Evolutionary conservation across 2,888 invertebrate genomes (phyloP).

Genomic region (Pterobdella sp.): DNA sequence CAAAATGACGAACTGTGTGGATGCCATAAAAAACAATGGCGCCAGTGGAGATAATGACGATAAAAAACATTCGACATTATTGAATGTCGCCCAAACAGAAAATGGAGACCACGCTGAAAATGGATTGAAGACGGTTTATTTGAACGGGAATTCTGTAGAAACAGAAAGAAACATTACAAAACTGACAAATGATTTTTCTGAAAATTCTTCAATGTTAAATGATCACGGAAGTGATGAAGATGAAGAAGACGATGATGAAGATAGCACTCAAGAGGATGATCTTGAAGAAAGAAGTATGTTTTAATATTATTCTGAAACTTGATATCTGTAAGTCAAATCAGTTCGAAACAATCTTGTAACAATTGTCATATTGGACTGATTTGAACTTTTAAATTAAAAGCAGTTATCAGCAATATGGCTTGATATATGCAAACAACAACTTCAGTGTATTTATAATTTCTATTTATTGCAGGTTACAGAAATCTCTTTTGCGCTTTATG

Average conservation of each 20-base stretch:
- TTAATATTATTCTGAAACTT: too few species aligned
- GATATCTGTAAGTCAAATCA: too few species aligned
- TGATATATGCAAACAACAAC: background rate
- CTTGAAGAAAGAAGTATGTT: conserved; percentile 8
- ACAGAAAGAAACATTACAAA: background rate
- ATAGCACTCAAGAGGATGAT: background rate
- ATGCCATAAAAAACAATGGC: background rate
- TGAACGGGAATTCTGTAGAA: background rate
- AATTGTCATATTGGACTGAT: background rate
- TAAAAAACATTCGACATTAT: background rate
- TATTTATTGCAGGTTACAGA: background rate
- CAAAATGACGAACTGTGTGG: conserved; percentile 12
- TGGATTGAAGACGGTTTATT: background rate
- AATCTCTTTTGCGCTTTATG: conserved; percentile 19
- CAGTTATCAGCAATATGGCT: too few species aligned
- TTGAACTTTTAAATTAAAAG: too few species aligned
- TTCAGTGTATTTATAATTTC: background rate
- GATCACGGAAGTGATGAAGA: conserved; percentile 8
- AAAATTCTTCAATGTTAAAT: background rate
- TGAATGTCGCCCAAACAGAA: background rate
- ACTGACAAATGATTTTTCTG: background rate
- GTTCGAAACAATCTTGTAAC: too few species aligned
- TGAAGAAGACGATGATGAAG: conserved; percentile 6
- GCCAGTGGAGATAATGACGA: background rate
- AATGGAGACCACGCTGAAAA: background rate